phyloP scores from a whole-genome alignment of 2,888 invertebrate species.

The Melangyna quadrimaculata region DNA sequence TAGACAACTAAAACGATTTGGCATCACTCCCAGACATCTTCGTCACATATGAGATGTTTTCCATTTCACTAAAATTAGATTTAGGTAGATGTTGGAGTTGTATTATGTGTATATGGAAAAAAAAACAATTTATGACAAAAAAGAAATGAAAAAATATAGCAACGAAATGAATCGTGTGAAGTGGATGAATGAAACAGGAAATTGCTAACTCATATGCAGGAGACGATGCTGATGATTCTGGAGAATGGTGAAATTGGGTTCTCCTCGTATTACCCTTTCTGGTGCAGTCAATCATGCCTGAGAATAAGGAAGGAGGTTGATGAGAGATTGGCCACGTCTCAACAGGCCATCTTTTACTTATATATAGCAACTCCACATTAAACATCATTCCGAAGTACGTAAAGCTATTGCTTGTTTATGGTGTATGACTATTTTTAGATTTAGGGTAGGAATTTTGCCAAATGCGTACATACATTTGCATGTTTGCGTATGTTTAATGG shows the following conservation, averaged over 20 bases:
- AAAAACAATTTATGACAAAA: not conserved
- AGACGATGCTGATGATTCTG: slow-evolving; percentile 10
- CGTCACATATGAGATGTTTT: slow-evolving; percentile 46
- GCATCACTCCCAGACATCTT: slow-evolving; percentile 65
- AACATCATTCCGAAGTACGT: not conserved
- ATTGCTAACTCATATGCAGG: slow-evolving; percentile 60
- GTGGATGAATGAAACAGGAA: slow-evolving; percentile 64
- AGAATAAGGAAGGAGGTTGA: slow-evolving; percentile 21
- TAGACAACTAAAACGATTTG: slow-evolving; percentile 68
- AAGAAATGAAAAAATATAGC: not conserved
- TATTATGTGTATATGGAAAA: not conserved
- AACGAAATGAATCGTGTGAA: slow-evolving; percentile 28
- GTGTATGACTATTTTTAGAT: slow-evolving; percentile 57
- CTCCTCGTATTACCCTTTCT: slow-evolving; percentile 8
- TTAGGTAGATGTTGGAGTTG: slow-evolving; percentile 11
- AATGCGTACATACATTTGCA: slow-evolving; percentile 22
- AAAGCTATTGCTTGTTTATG: not conserved
- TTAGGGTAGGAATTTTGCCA: slow-evolving; percentile 7
- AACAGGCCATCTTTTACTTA: not conserved
- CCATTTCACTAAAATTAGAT: slow-evolving; percentile 62
- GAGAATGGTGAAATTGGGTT: slow-evolving; percentile 18
- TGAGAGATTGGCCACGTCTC: slow-evolving; percentile 23
- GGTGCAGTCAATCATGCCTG: slow-evolving; percentile 49
- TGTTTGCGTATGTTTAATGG: slow-evolving; percentile 42
- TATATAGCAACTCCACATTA: not conserved